A percentile compares a stretch with the other conserved stretches of the same genome.
Conservation (phyloP, 1,140 invertebrate genomes). For the Scaptodrosophila lebanonensis region DNA sequence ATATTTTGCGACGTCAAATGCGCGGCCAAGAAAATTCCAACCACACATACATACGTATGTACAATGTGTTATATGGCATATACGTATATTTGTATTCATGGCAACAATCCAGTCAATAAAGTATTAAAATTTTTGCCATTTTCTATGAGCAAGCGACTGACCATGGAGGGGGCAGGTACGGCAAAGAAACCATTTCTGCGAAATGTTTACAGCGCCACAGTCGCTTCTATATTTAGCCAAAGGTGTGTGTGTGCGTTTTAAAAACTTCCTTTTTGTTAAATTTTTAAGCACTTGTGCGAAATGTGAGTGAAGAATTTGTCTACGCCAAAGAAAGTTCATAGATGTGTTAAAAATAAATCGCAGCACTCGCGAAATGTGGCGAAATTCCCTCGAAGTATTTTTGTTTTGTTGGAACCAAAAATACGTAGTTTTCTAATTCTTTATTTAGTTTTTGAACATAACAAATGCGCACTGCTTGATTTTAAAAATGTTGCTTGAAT, state of each 20-base stretch:
- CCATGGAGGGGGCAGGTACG: slow-evolving; percentile 29
- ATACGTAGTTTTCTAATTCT: too few species aligned
- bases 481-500: too few species aligned
- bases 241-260: slow-evolving; percentile 15
- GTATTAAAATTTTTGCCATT: slow-evolving; percentile 53
- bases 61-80: too few species aligned
- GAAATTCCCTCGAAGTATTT: slow-evolving; percentile 46
- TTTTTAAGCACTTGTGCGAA: slow-evolving; percentile 31
- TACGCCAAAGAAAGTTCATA: slow-evolving; percentile 48
- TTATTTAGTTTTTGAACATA: not conserved
- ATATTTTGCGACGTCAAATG: slow-evolving; percentile 55
- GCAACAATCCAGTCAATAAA: slow-evolving; percentile 25
- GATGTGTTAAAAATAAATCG: slow-evolving; percentile 38
- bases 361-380: slow-evolving; percentile 39
- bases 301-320: slow-evolving; percentile 27
- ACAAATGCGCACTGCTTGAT: too few species aligned
- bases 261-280: slow-evolving; percentile 1
- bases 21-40: slow-evolving; percentile 37
- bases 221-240: too few species aligned
- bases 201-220: slow-evolving; percentile 40
- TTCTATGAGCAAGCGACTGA: slow-evolving; percentile 37
- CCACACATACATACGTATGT: not conserved
- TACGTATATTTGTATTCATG: not conserved
- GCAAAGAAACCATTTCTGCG: slow-evolving; percentile 19
- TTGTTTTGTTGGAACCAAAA: too few species aligned